phyloP scores from a whole-genome alignment of 2,113 vertebrate genomes.

The Actenoides lindsayi region DNA sequence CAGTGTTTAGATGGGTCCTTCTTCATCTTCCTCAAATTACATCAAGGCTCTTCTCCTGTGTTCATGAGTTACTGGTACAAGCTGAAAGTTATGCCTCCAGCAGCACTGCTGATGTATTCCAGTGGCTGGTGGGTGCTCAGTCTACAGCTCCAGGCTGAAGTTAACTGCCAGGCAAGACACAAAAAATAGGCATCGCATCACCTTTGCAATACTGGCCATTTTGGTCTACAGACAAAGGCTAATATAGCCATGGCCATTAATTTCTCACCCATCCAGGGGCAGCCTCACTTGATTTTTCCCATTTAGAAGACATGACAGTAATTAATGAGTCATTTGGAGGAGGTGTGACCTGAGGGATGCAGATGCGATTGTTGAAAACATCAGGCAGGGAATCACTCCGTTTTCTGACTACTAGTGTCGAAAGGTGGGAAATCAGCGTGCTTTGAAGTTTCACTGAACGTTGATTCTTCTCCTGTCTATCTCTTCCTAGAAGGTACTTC shows the following conservation, averaged over 20 bases:
- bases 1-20: background rate
- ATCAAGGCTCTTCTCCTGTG: background rate
- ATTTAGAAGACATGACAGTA: slow-evolving; percentile 26
- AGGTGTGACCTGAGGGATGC: slow-evolving; percentile 11
- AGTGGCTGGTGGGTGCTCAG: background rate
- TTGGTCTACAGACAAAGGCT: background rate
- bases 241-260: background rate
- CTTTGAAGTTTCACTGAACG: background rate
- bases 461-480: background rate
- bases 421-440: background rate
- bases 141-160: background rate
- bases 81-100: background rate
- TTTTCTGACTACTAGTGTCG: accelerated
- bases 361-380: background rate
- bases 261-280: background rate
- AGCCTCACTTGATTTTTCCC: background rate
- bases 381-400: background rate
- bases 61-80: background rate
- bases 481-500: background rate
- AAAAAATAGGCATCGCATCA: background rate
- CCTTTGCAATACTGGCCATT: background rate
- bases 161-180: background rate
- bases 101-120: background rate
- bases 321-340: background rate
- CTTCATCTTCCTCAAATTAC: background rate